Evolutionary conservation across 1,140 invertebrate species (phyloP).

Genomic region (Arctopsyche grandis): DNA sequence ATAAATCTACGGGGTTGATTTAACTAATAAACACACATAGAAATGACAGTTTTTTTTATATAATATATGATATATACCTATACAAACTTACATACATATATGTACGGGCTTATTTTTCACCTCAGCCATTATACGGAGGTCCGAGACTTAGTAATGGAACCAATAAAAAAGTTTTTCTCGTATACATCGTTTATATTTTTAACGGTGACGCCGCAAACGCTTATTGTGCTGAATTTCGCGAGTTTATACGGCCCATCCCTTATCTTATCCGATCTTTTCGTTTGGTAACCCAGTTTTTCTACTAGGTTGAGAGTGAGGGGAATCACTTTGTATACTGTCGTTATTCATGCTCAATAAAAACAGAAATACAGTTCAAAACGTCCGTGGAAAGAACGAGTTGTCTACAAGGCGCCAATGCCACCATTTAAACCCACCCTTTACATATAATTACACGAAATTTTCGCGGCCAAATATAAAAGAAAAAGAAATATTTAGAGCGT

Average conservation of each 20-base stretch:
- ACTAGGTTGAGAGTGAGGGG: not conserved
- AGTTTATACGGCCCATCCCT: constrained; percentile 27
- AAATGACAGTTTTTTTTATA: not conserved
- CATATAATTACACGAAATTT: no score
- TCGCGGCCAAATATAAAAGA: no score
- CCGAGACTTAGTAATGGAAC: not conserved
- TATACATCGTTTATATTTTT: constrained; percentile 18
- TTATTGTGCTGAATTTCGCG: constrained; percentile 26
- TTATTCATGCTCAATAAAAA: constrained; percentile 31
- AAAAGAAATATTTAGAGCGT: not conserved
- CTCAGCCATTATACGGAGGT: not conserved
- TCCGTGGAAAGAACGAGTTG: not conserved
- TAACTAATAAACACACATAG: constrained; percentile 8
- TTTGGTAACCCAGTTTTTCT: constrained; percentile 20
- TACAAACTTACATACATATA: not conserved
- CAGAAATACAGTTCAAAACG: not conserved
- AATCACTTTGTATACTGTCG: not conserved
- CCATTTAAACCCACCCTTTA: not conserved
- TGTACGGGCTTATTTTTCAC: constrained; percentile 17
- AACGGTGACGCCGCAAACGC: constrained; percentile 30
- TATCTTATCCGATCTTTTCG: constrained; percentile 32
- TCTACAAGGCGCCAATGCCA: not conserved
- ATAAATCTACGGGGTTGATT: not conserved
- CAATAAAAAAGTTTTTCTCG: constrained; percentile 36
- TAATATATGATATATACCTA: no score